Percentiles rank a stretch among this genome's conserved stretches.
These are phyloP conservation scores for Drosophila hydei DNA, from an alignment of 1,140 invertebrate species.

Conservation along the genomic window DNA sequence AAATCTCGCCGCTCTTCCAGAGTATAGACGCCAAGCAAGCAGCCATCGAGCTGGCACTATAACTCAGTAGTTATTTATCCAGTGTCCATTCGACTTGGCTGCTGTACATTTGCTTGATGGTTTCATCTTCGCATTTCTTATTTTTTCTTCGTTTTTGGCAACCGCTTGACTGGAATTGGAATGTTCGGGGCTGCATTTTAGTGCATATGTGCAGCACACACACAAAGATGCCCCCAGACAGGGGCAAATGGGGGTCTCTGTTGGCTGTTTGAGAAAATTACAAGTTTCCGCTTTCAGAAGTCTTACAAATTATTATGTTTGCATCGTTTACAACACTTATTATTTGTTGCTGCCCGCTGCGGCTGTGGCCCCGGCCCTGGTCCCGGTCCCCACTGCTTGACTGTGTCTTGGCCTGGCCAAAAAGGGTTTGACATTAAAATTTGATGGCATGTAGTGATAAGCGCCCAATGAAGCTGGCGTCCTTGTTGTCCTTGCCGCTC, in stretches of 20 bases:
- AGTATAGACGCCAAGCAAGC: constrained; percentile 21
- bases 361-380: background rate
- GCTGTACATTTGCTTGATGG: constrained; percentile 55
- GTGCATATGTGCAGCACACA: constrained; percentile 40
- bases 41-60: constrained; percentile 60
- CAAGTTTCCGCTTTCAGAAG: constrained; percentile 81
- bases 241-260: constrained; percentile 15
- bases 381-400: constrained; percentile 1
- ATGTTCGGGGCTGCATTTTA: constrained; percentile 71
- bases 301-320: constrained; percentile 83
- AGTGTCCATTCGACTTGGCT: constrained; percentile 75
- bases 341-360: constrained; percentile 58
- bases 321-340: constrained; percentile 81
- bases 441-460: constrained; percentile 82
- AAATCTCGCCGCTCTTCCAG: constrained; percentile 58
- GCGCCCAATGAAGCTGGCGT: constrained; percentile 68
- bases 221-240: constrained; percentile 19
- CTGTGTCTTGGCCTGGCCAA: constrained; percentile 43
- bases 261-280: constrained; percentile 73
- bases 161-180: constrained; percentile 60
- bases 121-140: constrained; percentile 31
- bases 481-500: constrained; percentile 47
- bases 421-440: constrained; percentile 79
- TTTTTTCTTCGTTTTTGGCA: constrained; percentile 65
- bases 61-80: constrained; percentile 81